phyloP scores from a whole-genome alignment of 2,888 invertebrate species.

The Eurois occulta region DNA sequence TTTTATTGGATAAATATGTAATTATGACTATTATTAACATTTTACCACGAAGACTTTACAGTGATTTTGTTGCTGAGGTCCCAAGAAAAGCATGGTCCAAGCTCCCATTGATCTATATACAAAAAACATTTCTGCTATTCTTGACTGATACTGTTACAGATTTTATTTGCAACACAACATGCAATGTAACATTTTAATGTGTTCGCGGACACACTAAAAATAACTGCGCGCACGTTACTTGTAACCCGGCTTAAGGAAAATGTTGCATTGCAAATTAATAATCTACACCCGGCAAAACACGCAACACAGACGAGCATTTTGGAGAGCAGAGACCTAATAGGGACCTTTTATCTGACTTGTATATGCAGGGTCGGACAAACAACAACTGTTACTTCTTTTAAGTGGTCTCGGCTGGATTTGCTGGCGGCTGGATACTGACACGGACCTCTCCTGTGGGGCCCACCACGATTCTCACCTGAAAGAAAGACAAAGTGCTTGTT shows the following conservation, averaged over 20 bases:
- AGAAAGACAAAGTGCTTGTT: constrained; percentile 15
- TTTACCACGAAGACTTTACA: constrained; percentile 55
- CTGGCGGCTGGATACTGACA: constrained; percentile 80
- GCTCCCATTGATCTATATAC: constrained; percentile 17
- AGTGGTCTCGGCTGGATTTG: constrained; percentile 65
- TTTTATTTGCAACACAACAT: background rate
- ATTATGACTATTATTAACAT: constrained; percentile 31
- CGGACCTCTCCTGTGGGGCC: constrained; percentile 82
- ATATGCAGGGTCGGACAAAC: constrained; percentile 30
- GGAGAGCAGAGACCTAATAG: constrained; percentile 39
- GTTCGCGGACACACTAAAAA: background rate
- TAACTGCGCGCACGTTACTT: background rate
- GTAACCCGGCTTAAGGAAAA: background rate
- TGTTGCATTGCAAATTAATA: background rate
- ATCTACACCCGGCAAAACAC: background rate
- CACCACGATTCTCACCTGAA: constrained; percentile 86
- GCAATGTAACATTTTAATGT: background rate
- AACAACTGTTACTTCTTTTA: constrained; percentile 56
- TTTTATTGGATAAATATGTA: constrained; percentile 18
- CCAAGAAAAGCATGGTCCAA: constrained; percentile 34
- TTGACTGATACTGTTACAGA: constrained; percentile 7
- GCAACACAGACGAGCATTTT: constrained; percentile 43
- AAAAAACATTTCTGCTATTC: constrained; percentile 16
- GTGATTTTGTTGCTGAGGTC: constrained; percentile 58
- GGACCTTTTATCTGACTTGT: constrained; percentile 35